Conservation (phyloP, 2,113 vertebrate species). For the Calyptommatus sinebrachiatus region DNA sequence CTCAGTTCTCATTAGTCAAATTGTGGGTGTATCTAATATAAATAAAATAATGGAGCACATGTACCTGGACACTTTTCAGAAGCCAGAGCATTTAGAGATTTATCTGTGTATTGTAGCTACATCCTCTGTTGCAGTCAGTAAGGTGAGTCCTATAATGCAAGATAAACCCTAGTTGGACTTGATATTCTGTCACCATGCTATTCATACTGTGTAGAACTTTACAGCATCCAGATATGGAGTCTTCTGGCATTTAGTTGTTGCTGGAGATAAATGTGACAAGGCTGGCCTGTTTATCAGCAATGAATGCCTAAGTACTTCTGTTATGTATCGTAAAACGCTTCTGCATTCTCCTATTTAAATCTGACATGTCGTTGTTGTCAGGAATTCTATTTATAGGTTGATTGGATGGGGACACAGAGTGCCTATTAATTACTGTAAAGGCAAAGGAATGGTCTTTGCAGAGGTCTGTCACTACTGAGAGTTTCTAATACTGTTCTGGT, state of each 20-base stretch:
- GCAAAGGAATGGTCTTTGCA: conserved; percentile 22
- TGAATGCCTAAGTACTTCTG: conserved; percentile 63
- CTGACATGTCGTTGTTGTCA: conserved; percentile 55
- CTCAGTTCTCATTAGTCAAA: too few relatives aligned
- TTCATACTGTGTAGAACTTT: conserved; percentile 4
- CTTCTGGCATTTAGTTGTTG: conserved; percentile 34
- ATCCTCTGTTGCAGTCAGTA: neutral
- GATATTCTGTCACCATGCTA: conserved; percentile 12
- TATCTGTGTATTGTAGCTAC: neutral
- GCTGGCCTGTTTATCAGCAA: conserved; percentile 51
- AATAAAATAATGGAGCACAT: neutral
- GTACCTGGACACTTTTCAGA: too few relatives aligned
- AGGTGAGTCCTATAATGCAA: neutral
- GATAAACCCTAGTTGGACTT: neutral
- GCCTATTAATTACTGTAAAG: conserved; percentile 45
- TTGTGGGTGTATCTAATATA: too few relatives aligned
- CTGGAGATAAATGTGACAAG: conserved; percentile 53
- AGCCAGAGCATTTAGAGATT: too few relatives aligned
- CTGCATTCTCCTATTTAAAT: conserved; percentile 52
- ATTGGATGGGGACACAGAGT: conserved; percentile 42
- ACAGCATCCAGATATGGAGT: conserved; percentile 29
- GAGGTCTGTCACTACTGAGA: neutral
- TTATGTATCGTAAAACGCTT: conserved; percentile 51
- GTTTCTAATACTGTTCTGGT: conserved; percentile 41
- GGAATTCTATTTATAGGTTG: conserved; percentile 64